These are phyloP conservation scores for Nipponacmea schrenckii DNA, from an alignment of 2,888 invertebrate species.

Conservation along the genomic window DNA sequence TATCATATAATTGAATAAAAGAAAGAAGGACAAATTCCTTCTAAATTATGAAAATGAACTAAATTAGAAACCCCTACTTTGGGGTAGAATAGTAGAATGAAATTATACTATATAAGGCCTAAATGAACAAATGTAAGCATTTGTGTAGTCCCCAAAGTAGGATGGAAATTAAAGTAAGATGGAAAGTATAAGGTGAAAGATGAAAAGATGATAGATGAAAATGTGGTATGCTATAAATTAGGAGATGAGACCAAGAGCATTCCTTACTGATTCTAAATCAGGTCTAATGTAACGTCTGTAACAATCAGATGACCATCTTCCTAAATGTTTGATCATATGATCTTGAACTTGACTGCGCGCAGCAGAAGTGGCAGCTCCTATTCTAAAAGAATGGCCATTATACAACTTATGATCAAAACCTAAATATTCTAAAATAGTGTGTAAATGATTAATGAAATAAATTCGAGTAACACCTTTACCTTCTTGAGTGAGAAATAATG, in stretches of 20 bases:
- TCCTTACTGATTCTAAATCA: not conserved
- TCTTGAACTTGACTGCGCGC: not conserved
- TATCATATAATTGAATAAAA: too few species aligned
- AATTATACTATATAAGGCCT: too few species aligned
- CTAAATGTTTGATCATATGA: not conserved
- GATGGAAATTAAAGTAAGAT: not conserved
- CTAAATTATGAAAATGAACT: too few species aligned
- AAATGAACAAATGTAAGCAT: not conserved
- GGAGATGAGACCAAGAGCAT: not conserved
- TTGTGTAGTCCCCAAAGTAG: not conserved
- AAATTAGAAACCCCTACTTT: too few species aligned
- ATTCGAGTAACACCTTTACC: not conserved
- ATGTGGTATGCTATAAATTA: too few species aligned
- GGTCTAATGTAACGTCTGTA: conserved; percentile 3
- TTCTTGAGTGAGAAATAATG: not conserved
- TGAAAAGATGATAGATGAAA: too few species aligned
- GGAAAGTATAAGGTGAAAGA: not conserved
- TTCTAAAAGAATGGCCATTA: conserved; percentile 1
- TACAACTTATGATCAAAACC: not conserved
- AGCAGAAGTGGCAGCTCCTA: not conserved
- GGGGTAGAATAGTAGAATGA: conserved; percentile 1
- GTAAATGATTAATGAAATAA: not conserved
- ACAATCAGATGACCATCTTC: conserved; percentile 1
- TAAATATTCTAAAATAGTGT: not conserved
- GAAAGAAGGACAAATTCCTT: too few species aligned